Evolutionary conservation across 1,140 invertebrate genomes (phyloP).

Genomic region (Pseudomyrmex dendroicus): DNA sequence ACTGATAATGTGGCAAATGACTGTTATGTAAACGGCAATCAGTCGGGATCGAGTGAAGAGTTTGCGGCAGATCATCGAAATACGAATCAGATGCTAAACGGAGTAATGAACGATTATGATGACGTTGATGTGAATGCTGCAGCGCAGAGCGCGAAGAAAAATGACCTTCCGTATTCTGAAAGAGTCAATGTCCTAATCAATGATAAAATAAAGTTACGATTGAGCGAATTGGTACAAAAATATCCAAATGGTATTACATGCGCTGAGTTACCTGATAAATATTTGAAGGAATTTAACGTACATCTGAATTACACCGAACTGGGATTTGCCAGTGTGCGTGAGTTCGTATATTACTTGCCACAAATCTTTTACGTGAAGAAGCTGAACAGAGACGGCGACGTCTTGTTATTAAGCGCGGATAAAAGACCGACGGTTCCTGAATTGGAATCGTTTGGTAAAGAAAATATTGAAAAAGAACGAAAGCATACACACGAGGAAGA

Average conservation of each 20-base stretch:
- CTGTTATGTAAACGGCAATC: no score
- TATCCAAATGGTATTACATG: conserved; percentile 81
- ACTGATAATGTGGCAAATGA: no score
- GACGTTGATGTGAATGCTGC: neutral
- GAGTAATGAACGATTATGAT: neutral
- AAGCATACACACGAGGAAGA: conserved; percentile 49
- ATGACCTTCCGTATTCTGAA: neutral
- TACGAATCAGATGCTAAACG: neutral
- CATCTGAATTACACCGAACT: conserved; percentile 76
- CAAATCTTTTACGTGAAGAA: conserved; percentile 77
- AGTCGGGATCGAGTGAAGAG: no score
- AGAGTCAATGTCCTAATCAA: conserved; percentile 51
- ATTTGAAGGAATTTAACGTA: conserved; percentile 75
- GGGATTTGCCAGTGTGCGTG: conserved; percentile 78
- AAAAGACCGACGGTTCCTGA: conserved; percentile 9
- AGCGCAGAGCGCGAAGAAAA: neutral
- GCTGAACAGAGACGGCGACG: conserved; percentile 66
- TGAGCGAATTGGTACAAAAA: conserved; percentile 77
- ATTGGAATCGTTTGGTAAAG: neutral
- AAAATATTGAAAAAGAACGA: neutral
- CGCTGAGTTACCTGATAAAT: conserved; percentile 76
- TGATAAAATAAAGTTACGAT: conserved; percentile 70
- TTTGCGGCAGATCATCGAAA: neutral
- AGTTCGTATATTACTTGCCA: conserved; percentile 76
- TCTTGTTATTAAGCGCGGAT: conserved; percentile 74